phyloP scores from a whole-genome alignment of 2,797 vertebrate genomes.

The Alcedo atthis region DNA sequence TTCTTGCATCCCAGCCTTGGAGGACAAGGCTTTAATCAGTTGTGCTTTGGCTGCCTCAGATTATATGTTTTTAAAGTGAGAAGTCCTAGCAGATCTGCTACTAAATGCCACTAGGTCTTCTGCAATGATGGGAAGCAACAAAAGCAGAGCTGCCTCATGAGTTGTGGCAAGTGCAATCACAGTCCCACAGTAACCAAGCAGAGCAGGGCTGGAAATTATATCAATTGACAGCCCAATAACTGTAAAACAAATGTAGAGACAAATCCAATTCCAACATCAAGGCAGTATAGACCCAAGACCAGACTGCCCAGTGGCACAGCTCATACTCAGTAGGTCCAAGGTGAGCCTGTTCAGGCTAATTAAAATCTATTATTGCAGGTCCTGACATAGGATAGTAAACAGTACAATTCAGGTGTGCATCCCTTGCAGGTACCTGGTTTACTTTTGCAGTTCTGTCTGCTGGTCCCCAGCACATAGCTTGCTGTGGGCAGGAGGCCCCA shows the following conservation, averaged over 20 bases:
- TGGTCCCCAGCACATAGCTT: background rate
- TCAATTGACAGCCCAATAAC: background rate
- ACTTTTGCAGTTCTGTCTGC: background rate
- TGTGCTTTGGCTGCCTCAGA: background rate
- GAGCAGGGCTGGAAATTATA: background rate
- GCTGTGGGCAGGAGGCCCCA: background rate
- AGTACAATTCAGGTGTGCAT: background rate
- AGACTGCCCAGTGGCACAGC: background rate
- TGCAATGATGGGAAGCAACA: background rate
- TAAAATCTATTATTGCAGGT: background rate
- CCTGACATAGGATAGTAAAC: background rate
- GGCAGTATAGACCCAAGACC: background rate
- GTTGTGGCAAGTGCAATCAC: background rate
- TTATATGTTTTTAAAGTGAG: background rate
- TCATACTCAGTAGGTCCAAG: background rate
- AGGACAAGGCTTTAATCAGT: background rate
- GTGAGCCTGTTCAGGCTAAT: background rate
- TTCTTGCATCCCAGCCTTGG: background rate
- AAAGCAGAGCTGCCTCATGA: background rate
- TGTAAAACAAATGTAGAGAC: background rate
- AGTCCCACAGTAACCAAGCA: background rate
- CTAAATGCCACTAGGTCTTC: background rate
- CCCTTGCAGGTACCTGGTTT: background rate
- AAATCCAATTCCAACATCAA: background rate
- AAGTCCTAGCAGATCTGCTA: background rate